Evolutionary conservation across 2,888 invertebrate genomes (phyloP).

Genomic region (Heliconius sara): DNA sequence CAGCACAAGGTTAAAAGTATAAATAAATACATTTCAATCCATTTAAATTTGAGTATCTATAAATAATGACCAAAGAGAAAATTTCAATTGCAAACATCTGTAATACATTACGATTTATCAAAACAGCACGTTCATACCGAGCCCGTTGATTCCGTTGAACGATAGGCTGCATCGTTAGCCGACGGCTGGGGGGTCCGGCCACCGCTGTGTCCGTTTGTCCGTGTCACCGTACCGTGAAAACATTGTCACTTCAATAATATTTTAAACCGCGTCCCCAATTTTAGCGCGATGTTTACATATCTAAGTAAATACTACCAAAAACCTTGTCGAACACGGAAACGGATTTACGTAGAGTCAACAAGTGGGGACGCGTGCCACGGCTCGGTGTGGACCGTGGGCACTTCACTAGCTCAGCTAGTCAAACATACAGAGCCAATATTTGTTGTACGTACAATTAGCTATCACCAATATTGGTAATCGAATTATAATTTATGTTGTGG

Average conservation of each 20-base stretch:
- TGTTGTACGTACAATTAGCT: conserved; percentile 36
- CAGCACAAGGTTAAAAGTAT: neutral
- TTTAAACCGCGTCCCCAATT: conserved; percentile 68
- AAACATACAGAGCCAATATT: conserved; percentile 34
- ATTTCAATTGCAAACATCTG: conserved; percentile 34
- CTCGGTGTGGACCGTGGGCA: conserved; percentile 14
- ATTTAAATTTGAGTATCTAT: neutral
- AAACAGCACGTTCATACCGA: conserved; percentile 58
- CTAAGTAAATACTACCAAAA: conserved; percentile 70
- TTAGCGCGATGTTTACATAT: conserved; percentile 64
- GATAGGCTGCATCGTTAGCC: conserved; percentile 47
- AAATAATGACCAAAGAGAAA: conserved; percentile 12
- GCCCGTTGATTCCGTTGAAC: conserved; percentile 58
- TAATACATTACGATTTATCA: conserved; percentile 59
- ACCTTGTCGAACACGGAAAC: conserved; percentile 59
- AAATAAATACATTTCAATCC: neutral
- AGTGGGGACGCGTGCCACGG: conserved; percentile 53
- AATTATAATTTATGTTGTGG: conserved; percentile 5
- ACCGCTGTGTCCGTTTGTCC: conserved; percentile 60
- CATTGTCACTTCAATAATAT: conserved; percentile 69
- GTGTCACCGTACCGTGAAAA: conserved; percentile 64
- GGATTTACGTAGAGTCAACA: conserved; percentile 62
- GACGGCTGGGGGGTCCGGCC: conserved; percentile 53
- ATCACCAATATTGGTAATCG: conserved; percentile 30
- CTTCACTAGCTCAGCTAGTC: conserved; percentile 21